Base-by-base conservation (phyloP, 2,113 vertebrate genomes). In the Alethe diademata region DNA sequence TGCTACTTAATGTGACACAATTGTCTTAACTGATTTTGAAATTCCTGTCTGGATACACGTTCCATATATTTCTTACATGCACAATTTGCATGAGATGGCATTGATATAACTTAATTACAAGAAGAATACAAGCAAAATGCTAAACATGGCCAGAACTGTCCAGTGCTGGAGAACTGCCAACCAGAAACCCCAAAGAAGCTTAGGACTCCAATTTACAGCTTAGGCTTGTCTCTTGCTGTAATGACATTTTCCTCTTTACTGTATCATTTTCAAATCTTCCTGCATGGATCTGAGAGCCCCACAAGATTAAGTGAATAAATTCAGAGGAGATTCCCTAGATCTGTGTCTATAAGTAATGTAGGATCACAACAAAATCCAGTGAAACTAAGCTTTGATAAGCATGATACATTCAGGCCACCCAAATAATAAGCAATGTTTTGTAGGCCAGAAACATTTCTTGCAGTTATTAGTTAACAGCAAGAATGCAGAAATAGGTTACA, bases 61-160 rank as follows among this genome's bases (percentile, higher is more conserved):
- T 36, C 23, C 54, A 78, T 91, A 6, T 19, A 33, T 38, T 90
- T 95, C 66, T 72, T 40, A 33, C 20, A 22, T 2, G 40, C 58
- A 73, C 20, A 78, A 88, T 95, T 82, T 91, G 62, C 62, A 73
- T 65, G 81, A 87, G 71, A 90, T 85, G 54, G 47, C 58, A 60
- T 10, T 62, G 78, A 45, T 88, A 36, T 24, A 92, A 93, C 78
- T 89, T 94, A 87, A 97, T 96, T 92, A 86, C 2, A 3, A 83
- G 78, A 80, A 1, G 5, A 86, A 56, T 48, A 18, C 74, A 88
- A 76, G 33, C 42, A 88, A 94, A 95, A 90, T 80, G 60, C 51
- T 93, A 62, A 95, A 83, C 58, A 22, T 51, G 88, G 51, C 20
- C 36, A 43, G 81, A 86, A 48, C 22, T 79, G 84, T 53, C 90